A percentile compares a stretch with the other conserved stretches of the same genome.
Conservation (phyloP, 2,888 invertebrate genomes). For the Pyrochroa serraticornis region DNA sequence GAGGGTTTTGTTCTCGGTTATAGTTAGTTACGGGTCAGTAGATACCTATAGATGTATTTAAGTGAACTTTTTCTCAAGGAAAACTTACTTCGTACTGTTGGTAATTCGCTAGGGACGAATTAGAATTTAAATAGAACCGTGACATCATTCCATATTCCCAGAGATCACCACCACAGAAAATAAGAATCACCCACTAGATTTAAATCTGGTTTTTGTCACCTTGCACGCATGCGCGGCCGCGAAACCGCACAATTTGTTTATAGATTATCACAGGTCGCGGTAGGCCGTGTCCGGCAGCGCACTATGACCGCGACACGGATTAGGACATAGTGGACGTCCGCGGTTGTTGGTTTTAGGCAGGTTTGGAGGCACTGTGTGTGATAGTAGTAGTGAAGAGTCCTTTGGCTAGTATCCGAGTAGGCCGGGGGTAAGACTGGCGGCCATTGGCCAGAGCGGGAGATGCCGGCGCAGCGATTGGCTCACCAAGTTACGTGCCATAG, state of each 20-base stretch:
- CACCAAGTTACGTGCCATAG: constrained; percentile 56
- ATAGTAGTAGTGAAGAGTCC: constrained; percentile 46
- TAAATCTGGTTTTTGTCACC: constrained; percentile 21
- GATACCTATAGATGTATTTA: neutral
- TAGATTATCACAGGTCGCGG: constrained; percentile 23
- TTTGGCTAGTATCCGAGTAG: constrained; percentile 51
- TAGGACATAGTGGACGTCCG: constrained; percentile 10
- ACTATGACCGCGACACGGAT: constrained; percentile 21
- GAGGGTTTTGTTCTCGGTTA: no score
- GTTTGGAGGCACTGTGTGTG: constrained; percentile 52
- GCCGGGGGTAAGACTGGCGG: constrained; percentile 57
- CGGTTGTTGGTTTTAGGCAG: constrained; percentile 48
- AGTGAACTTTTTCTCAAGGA: neutral
- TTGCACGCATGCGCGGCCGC: constrained; percentile 24
- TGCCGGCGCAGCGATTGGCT: constrained; percentile 55
- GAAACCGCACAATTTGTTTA: constrained; percentile 15
- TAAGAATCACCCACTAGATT: constrained; percentile 34
- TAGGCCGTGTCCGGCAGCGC: constrained; percentile 18
- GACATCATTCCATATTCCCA: constrained; percentile 56
- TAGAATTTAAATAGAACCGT: constrained; percentile 56
- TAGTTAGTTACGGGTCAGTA: no score
- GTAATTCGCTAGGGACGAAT: constrained; percentile 55
- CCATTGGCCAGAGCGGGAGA: constrained; percentile 56
- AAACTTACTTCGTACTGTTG: constrained; percentile 57
- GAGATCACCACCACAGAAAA: constrained; percentile 21